These are phyloP conservation scores for Drosophila affinis DNA, from an alignment of 2,888 invertebrate species.

Conservation along the genomic window DNA sequence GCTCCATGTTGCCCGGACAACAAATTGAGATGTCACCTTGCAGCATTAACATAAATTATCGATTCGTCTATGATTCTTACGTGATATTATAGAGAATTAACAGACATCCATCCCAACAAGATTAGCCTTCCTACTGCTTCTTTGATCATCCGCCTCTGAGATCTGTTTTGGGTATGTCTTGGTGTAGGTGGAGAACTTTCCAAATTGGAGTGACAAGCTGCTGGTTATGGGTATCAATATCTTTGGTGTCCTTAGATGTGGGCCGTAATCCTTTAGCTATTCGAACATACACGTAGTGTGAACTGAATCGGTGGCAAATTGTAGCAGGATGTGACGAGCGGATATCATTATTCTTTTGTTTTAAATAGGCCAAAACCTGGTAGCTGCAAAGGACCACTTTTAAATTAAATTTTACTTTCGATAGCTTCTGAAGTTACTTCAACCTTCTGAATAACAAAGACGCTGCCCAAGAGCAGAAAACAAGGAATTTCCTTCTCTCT, in stretches of 20 bases:
- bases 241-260: constrained; percentile 17
- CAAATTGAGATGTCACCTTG: constrained; percentile 75
- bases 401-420: too few species aligned
- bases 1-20: constrained; percentile 23
- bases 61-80: constrained; percentile 66
- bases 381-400: not conserved
- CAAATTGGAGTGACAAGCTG: constrained; percentile 63
- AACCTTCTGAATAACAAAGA: too few species aligned
- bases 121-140: constrained; percentile 58
- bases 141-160: constrained; percentile 31
- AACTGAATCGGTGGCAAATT: not conserved
- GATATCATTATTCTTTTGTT: not conserved
- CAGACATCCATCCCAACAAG: constrained; percentile 54
- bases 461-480: not conserved
- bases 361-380: not conserved
- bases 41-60: constrained; percentile 73
- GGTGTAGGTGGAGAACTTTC: constrained; percentile 11
- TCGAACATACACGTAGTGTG: constrained; percentile 24
- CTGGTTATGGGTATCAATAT: constrained; percentile 44
- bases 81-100: constrained; percentile 74
- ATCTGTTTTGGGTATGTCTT: not conserved
- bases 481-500: too few species aligned
- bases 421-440: not conserved
- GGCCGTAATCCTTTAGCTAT: constrained; percentile 34
- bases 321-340: not conserved